Evolutionary conservation across 30 jellyfish, hydroid and myxozoan genomes (phyloP).

Genomic region (Hydractinia echinata): DNA sequence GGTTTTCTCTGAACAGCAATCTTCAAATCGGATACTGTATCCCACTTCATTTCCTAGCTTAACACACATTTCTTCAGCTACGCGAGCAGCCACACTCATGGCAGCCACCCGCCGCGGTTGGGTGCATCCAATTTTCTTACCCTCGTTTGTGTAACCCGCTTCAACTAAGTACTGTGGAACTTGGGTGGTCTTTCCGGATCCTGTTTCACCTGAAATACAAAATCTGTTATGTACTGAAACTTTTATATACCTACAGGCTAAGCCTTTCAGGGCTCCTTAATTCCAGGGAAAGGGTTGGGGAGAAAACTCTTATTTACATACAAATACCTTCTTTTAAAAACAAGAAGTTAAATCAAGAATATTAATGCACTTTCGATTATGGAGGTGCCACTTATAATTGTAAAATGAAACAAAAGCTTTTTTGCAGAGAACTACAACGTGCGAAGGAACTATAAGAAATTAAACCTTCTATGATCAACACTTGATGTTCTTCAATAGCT

Average conservation of each 20-base stretch:
- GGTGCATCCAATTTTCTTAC: conserved; percentile 94
- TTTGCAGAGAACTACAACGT: too few species aligned
- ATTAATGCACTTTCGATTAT: too few species aligned
- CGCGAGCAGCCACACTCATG: conserved; percentile 99
- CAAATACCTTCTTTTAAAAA: too few species aligned
- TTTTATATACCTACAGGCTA: neutral
- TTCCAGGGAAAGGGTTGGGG: neutral
- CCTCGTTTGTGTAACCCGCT: conserved; percentile 92
- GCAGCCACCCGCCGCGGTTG: conserved; percentile 99
- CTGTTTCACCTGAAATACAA: conserved; percentile 72
- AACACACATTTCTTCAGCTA: conserved; percentile 93
- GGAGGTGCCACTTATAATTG: too few species aligned
- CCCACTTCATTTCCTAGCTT: conserved; percentile 99
- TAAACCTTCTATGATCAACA: conserved; percentile 82
- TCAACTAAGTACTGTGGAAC: conserved; percentile 94
- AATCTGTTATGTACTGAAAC: too few species aligned
- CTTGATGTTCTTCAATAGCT: conserved; percentile 93
- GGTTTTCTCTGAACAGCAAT: conserved; percentile 93
- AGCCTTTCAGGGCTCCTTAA: neutral
- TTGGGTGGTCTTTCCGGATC: conserved; percentile 99
- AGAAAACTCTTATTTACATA: too few species aligned
- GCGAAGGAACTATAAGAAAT: too few species aligned
- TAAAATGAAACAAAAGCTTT: too few species aligned
- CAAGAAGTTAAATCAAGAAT: too few species aligned
- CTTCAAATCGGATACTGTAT: conserved; percentile 97